Evolutionary conservation across 2,797 vertebrate species (phyloP), one percentile per base, ranked within the genome.

Genomic region (Enteromius fasciolatus): DNA sequence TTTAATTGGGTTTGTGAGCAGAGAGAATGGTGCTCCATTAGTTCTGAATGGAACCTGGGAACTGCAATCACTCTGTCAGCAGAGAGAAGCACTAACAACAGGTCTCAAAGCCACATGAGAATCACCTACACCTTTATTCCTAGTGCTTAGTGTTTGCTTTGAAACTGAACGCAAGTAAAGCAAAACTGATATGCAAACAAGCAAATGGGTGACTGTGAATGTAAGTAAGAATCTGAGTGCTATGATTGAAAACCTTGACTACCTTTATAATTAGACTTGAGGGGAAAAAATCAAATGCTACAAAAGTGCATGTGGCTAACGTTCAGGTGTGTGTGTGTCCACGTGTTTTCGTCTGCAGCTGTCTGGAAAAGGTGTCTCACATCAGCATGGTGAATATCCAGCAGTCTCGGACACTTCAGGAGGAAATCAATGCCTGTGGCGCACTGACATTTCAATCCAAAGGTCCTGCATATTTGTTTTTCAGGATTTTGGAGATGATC

Each of bases 401-500:
- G 79, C 66, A 67, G 82, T 64, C 39, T 84, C 52, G 74, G 81
- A 82, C 81, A 68, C 50, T 87, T 81, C 83, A 81, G 79, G 76
- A 86, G 86, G 87, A 90, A 89, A 91, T 90, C 89, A 86, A 89
- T 89, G 88, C 63, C 85, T 70, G 82, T 69, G 64, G 83, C 79
- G 83, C 6, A 14, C 64, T 90, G 89, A 90, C 90, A 91, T 90
- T 90, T 90, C 86, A 84, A 83, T 90, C 85, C 87, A 89, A 91
- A 90, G 90, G 90, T 89, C 87, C 87, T 89, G 82, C 85, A 89
- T 90, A 90, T 91, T 91, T 91, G 88, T 89, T 93, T 87, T 93
- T 86, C 84, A 20, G 82, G 91, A 91, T 86, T 92, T 93, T 93
- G 85, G 88, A 88, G 90, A 90, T 80, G 87, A 87, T 90, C 89